A percentile compares a stretch with the other conserved stretches of the same genome.
Evolutionary conservation across 30 jellyfish, hydroid and myxozoan genomes (phyloP).

Genomic region (Calvadosia cruxmelitensis): DNA sequence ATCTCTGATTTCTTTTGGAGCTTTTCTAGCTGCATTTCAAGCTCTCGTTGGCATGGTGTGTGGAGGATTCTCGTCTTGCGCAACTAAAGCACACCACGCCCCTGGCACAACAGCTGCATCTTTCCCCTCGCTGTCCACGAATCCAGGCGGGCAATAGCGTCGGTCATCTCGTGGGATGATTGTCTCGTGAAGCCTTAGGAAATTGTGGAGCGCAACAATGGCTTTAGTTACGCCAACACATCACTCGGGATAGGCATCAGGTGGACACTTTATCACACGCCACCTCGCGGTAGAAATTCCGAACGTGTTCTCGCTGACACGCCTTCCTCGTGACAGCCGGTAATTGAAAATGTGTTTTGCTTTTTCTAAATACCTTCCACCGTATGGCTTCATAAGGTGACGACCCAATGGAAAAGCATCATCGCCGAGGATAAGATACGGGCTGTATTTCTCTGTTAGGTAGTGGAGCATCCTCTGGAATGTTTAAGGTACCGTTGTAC

Average conservation of each 20-base stretch:
- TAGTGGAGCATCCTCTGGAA: slow-evolving; percentile 12
- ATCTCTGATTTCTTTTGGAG: slow-evolving; percentile 30
- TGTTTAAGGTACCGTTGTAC: not conserved
- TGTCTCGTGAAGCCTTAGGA: slow-evolving; percentile 26
- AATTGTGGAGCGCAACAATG: slow-evolving; percentile 46
- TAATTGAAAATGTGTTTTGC: slow-evolving; percentile 25
- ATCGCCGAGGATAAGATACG: slow-evolving; percentile 38
- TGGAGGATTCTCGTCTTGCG: slow-evolving; percentile 14
- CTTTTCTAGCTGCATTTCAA: slow-evolving; percentile 15
- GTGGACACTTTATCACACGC: slow-evolving; percentile 44
- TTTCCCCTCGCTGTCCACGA: slow-evolving; percentile 18
- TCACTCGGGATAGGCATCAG: slow-evolving; percentile 34
- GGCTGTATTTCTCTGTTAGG: slow-evolving; percentile 22
- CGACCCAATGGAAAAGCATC: slow-evolving; percentile 57
- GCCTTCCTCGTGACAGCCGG: slow-evolving; percentile 55
- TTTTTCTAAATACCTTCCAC: slow-evolving; percentile 31
- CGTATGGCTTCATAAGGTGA: slow-evolving; percentile 50
- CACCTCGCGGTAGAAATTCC: slow-evolving; percentile 56
- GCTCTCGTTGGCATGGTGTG: slow-evolving; percentile 11
- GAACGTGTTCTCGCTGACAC: slow-evolving; percentile 48
- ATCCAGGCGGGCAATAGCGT: slow-evolving; percentile 35
- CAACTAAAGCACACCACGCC: slow-evolving; percentile 24
- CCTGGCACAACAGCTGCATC: slow-evolving; percentile 24
- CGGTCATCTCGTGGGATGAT: slow-evolving; percentile 20
- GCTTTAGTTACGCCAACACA: slow-evolving; percentile 35